Evolutionary conservation across 2,797 vertebrate genomes (phyloP).

Genomic region (Dicrostonyx torquatus): DNA sequence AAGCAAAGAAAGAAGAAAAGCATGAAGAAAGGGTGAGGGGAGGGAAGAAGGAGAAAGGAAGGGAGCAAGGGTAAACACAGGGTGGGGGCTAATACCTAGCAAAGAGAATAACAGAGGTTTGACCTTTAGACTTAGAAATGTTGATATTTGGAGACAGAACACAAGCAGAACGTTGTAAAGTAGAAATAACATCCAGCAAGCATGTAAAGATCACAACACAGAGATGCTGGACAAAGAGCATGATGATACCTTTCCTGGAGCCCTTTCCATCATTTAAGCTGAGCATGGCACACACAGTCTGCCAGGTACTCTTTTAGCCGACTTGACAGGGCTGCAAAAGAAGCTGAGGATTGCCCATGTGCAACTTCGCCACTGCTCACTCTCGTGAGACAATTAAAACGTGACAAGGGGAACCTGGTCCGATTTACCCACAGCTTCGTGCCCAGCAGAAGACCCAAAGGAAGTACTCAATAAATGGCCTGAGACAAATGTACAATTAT

Average conservation of each 20-base stretch:
- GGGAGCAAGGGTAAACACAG: neutral
- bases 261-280: neutral
- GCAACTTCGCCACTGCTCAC: neutral
- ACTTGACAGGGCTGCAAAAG: neutral
- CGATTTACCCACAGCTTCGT: neutral
- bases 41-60: neutral
- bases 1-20: neutral
- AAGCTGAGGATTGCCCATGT: no score
- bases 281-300: no score
- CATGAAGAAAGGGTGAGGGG: neutral
- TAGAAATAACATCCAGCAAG: neutral
- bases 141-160: neutral
- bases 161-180: neutral
- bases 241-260: neutral
- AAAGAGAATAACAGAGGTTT: neutral
- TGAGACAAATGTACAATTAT: neutral
- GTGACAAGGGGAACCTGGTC: neutral
- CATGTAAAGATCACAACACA: neutral
- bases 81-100: neutral
- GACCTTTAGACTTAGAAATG: neutral
- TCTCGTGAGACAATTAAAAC: neutral
- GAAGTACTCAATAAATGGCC: neutral
- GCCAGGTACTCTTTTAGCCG: neutral
- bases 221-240: neutral
- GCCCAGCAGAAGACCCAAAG: neutral